These are phyloP conservation scores for Drosophila erecta DNA, from an alignment of 1,140 invertebrate species.

Conservation along the genomic window DNA sequence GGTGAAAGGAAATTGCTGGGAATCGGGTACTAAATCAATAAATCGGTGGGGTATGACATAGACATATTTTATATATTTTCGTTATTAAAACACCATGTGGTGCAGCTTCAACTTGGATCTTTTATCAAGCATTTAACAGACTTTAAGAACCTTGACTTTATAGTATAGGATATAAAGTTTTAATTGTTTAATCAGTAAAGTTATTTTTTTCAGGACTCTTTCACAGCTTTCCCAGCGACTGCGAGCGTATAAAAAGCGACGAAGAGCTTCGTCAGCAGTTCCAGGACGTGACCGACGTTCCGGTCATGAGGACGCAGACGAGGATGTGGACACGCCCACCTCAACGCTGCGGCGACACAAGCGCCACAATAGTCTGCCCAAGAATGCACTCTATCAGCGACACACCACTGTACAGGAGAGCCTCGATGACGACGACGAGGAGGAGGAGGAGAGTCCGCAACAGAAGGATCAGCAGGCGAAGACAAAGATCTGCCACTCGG, in stretches of 20 bases:
- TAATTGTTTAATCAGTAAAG: no score
- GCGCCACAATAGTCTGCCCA: constrained; percentile 76
- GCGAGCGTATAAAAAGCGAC: constrained; percentile 58
- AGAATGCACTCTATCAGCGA: constrained; percentile 64
- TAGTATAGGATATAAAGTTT: no score
- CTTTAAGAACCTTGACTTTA: no score
- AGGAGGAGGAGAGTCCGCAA: neutral
- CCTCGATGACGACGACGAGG: constrained; percentile 44
- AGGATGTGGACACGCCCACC: constrained; percentile 56
- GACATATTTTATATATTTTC: constrained; percentile 21
- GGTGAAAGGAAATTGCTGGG: neutral
- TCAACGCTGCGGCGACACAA: constrained; percentile 51
- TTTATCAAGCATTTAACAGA: no score
- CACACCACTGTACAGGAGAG: constrained; percentile 62
- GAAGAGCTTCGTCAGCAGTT: constrained; percentile 67
- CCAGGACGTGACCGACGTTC: constrained; percentile 49
- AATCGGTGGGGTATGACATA: constrained; percentile 17
- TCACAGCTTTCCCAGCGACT: constrained; percentile 57
- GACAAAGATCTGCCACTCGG: constrained; percentile 64
- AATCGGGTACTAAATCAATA: constrained; percentile 28
- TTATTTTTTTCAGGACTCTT: constrained; percentile 49
- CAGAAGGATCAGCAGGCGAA: constrained; percentile 11
- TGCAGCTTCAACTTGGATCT: neutral
- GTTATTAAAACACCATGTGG: neutral
- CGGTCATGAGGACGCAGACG: constrained; percentile 58